phyloP scores from a whole-genome alignment of 1,140 invertebrate species.

The Ctenoplectra terminalis region DNA sequence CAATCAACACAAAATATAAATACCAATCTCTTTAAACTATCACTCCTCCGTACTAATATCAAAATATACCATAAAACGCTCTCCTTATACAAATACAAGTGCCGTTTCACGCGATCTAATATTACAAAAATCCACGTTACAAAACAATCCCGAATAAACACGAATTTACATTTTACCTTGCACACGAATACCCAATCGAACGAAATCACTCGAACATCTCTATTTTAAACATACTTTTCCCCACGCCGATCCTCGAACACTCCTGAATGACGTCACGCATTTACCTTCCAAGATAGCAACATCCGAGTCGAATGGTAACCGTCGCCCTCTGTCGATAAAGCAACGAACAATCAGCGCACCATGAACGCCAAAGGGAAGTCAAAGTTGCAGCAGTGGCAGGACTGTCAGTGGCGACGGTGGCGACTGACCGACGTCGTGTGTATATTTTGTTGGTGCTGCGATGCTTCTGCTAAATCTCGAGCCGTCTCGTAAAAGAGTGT shows the following conservation, averaged over 20 bases:
- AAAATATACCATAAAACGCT: no score
- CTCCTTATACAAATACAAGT: no score
- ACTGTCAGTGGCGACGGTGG: conserved; percentile 69
- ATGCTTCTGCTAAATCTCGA: conserved; percentile 69
- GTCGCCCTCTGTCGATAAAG: conserved; percentile 29
- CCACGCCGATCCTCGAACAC: background rate
- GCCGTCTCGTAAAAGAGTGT: conserved; percentile 50
- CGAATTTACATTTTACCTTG: background rate
- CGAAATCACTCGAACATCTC: no score
- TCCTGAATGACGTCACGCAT: conserved; percentile 3
- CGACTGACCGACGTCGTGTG: conserved; percentile 63
- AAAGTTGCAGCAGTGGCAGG: conserved; percentile 51
- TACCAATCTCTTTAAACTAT: no score
- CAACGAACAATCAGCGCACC: background rate
- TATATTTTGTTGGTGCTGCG: conserved; percentile 66
- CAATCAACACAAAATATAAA: no score
- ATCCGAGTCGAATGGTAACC: background rate
- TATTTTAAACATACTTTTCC: background rate
- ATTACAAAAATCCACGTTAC: no score
- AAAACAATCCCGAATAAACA: background rate
- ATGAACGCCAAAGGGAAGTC: conserved; percentile 38
- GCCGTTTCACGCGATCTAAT: no score
- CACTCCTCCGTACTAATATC: no score
- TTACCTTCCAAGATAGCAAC: background rate
- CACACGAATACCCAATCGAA: background rate